Evolutionary conservation across 2,888 invertebrate genomes (phyloP), one percentile per base, ranked within the genome.

Genomic region (Alviniconcha strummeri): DNA sequence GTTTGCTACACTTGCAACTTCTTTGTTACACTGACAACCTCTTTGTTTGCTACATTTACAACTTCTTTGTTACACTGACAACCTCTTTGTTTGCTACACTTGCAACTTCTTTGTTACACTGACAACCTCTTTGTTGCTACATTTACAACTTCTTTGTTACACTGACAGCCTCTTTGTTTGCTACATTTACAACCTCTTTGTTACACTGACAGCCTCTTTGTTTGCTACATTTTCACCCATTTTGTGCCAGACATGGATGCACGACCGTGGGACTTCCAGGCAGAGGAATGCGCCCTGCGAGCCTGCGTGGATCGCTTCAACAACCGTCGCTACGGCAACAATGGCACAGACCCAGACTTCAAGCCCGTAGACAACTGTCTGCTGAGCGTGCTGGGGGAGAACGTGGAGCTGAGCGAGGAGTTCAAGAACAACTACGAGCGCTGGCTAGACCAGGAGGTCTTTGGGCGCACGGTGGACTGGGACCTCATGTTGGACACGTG

Each of bases 391-490:
- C 95, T 98, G 76, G 97, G 97, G 83, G 94, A 95, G 81, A 95
- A 95, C 84, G 94, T 97, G 83, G 97, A 98, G 91, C 95, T 99
- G 85, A 98, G 97, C 15, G 97, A 97, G 81, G 98, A 97, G 93
- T 94, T 94, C 87, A 94, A 94, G 87, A 89, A 91, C 80, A 94
- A 95, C 88, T 99, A 99, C 94, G 97, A 98, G 92, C 94, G 96
- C 36, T 99, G 99, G 99, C 95, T 99, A 84, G 97, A 99, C 90
- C 97, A 98, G 93, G 99, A 99, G 95, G 99, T 99, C 54, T 98
- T 97, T 94, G 96, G 96, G 92, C 96, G 96, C 80, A 93, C 94
- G 72, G 94, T 95, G 77, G 95, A 95, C 90, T 95, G 95, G 95
- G 95, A 95, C 89, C 94, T 95, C 19, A 84, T 90, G 76, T 54